These are phyloP conservation scores for Lampris incognitus DNA, from an alignment of 2,113 vertebrate genomes.

Conservation along the genomic window DNA sequence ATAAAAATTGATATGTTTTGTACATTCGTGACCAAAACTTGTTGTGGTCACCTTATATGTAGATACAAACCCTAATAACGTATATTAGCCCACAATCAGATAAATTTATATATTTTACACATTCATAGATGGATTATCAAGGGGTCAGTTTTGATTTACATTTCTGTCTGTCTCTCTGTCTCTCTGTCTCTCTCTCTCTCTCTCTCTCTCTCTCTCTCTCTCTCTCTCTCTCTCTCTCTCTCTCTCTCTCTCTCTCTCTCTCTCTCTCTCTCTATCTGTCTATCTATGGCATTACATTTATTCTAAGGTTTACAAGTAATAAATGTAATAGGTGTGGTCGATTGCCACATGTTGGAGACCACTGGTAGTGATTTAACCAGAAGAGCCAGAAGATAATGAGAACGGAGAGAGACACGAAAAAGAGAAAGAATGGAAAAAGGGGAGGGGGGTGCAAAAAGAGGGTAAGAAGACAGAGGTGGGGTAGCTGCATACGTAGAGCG, in stretches of 20 bases:
- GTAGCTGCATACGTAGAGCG: slow-evolving; percentile 25
- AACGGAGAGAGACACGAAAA: slow-evolving; percentile 11
- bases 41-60: no score
- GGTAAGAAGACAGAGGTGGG: neutral
- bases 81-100: neutral
- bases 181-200: no score
- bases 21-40: no score
- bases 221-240: neutral
- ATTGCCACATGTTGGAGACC: slow-evolving; percentile 39
- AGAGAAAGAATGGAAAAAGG: neutral
- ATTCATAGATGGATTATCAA: neutral
- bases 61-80: no score
- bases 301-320: slow-evolving; percentile 44
- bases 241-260: neutral
- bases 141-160: neutral
- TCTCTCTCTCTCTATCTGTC: neutral
- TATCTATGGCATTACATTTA: slow-evolving; percentile 9
- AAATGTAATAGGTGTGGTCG: slow-evolving; percentile 26
- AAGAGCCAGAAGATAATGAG: slow-evolving; percentile 52
- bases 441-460: neutral
- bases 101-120: neutral
- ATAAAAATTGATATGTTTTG: no score
- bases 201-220: no score
- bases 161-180: no score
- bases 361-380: slow-evolving; percentile 48